Percentiles rank a stretch among this genome's conserved stretches.
These are phyloP conservation scores for Parapristionchus giblindavisi DNA, from an alignment of 2,888 invertebrate species.

Conservation along the genomic window DNA sequence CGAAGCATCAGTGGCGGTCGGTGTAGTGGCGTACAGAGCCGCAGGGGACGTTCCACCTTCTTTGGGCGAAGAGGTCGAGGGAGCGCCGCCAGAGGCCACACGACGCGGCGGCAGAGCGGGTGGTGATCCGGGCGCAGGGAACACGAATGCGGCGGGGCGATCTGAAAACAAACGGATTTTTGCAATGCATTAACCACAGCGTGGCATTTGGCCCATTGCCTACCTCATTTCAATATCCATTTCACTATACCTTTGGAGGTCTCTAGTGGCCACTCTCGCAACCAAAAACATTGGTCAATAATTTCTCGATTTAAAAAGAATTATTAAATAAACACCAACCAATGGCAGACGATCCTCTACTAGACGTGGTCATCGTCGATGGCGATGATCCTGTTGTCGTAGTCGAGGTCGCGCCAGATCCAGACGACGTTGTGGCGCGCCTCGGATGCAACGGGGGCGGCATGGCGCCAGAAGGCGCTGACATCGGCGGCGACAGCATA, in stretches of 20 bases:
- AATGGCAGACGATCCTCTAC: no score
- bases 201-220: no score
- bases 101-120: conserved; percentile 8
- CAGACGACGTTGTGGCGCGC: not conserved
- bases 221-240: no score
- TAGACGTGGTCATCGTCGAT: no score
- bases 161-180: conserved; percentile 32
- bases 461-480: conserved; percentile 6
- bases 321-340: no score
- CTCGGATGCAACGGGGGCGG: conserved; percentile 22
- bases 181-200: no score
- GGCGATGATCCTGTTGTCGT: no score
- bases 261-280: no score
- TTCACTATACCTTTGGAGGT: no score
- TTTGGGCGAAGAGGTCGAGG: not conserved
- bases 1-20: not conserved
- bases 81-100: conserved; percentile 38
- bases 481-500: conserved; percentile 21
- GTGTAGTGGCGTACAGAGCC: not conserved
- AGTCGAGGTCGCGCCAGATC: not conserved
- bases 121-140: conserved; percentile 36
- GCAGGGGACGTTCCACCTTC: conserved; percentile 18
- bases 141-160: conserved; percentile 39
- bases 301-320: no score
- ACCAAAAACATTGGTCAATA: no score